Conservation (phyloP, 2,888 invertebrate species). For the Agrenia bidenticulata region DNA sequence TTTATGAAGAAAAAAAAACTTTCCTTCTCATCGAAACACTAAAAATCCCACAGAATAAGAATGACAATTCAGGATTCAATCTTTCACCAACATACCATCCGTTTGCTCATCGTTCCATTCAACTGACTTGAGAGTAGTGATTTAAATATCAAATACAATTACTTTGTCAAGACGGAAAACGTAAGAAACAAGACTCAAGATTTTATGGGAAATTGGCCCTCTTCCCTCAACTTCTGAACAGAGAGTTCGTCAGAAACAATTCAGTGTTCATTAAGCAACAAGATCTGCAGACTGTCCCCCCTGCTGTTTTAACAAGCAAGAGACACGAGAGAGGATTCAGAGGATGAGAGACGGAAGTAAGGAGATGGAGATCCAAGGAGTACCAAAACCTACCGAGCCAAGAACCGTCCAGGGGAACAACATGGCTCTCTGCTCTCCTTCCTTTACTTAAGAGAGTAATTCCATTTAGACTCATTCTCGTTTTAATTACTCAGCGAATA, state of each 20-base stretch:
- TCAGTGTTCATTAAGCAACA: slow-evolving; percentile 32
- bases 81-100: too few species aligned
- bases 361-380: neutral
- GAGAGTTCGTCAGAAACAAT: slow-evolving; percentile 24
- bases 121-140: neutral
- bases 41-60: slow-evolving; percentile 4
- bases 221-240: neutral
- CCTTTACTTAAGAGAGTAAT: slow-evolving; percentile 31
- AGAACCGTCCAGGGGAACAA: slow-evolving; percentile 16
- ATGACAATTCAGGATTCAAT: neutral
- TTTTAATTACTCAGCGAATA: slow-evolving; percentile 51
- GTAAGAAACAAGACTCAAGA: neutral
- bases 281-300: slow-evolving; percentile 15
- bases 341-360: slow-evolving; percentile 6
- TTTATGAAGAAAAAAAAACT: neutral
- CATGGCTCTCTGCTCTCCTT: slow-evolving; percentile 8
- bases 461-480: slow-evolving; percentile 47
- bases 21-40: slow-evolving; percentile 12
- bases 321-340: neutral
- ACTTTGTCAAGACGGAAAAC: neutral
- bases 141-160: slow-evolving; percentile 12
- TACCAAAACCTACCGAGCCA: neutral
- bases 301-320: slow-evolving; percentile 6
- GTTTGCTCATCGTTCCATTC: too few species aligned
- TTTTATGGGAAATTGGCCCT: neutral